Base-by-base conservation (phyloP, 2,888 invertebrate species). In the Pharmacophagus antenor region DNA sequence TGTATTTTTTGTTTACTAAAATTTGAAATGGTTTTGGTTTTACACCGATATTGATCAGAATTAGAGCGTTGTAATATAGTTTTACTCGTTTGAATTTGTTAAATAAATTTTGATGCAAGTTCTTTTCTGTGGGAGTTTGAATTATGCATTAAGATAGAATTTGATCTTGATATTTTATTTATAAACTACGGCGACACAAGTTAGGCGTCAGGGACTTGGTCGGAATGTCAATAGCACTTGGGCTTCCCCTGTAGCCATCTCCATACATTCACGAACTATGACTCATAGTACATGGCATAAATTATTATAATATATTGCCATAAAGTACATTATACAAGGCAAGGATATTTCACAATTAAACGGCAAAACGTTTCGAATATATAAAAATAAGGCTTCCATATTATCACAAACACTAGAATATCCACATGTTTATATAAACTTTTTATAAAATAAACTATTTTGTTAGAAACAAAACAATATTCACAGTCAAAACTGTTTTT, bases 201-300 rank as follows among this genome's bases (percentile, higher is more conserved):
- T 62, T 65, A 63, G 58, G 62, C 65, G 61, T 62, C 67, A 59
- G 71, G 66, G 63, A 79, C 80, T 68, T 63, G 63, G 63, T 52
- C 67, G 68, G 88, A 85, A 86, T 87, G 75, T 67, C 75, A 88
- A 87, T 84, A 71, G 62, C 60, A 64, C 63, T 63, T 64, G 84
- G 85, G 77, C 76, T 85, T 86, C 80, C 85, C 87, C 82, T 74
- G 37, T 64, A 58, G 52, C 58, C 62, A 64, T 56, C 58, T 65
- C 61, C 61, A 52, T 62, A 57, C 67, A 62, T 62, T 57, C 63
- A 62, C 53, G 52, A 49, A 22, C 47, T 46, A 56, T 68, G 66
- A 69, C 37, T 69, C 66, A 67, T 62, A 49, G 50, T 44, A 18
- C 51, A 18, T 41, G 20, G 42, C 48, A 55, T 50, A 55, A 44